These are phyloP conservation scores for Caerostris extrusa DNA, from an alignment of 1,140 invertebrate species.

Conservation along the genomic window DNA sequence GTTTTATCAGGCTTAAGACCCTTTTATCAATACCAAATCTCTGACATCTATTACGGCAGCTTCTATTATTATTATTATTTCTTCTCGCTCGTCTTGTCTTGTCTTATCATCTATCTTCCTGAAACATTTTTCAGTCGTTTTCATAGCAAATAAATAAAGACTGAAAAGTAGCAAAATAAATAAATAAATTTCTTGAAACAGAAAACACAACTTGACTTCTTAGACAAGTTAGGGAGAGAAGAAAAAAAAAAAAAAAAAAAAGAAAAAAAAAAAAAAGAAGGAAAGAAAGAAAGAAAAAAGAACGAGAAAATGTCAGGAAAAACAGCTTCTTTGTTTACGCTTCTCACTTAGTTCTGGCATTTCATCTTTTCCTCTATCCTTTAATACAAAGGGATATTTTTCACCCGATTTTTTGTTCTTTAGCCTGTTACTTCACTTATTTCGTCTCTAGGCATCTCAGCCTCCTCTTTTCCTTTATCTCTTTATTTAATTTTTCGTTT, in stretches of 20 bases:
- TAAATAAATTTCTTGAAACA: conserved; percentile 48
- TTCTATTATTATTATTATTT: not conserved
- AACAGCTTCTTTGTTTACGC: conserved; percentile 73
- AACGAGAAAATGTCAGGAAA: conserved; percentile 37
- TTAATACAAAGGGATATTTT: conserved; percentile 73
- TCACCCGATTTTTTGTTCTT: conserved; percentile 73
- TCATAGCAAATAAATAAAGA: conserved; percentile 61
- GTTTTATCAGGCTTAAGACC: not conserved
- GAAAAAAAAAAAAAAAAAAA: not conserved
- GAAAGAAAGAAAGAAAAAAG: conserved; percentile 6
- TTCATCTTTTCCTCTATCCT: conserved; percentile 72
- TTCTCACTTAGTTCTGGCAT: conserved; percentile 72
- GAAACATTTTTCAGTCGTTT: conserved; percentile 46
- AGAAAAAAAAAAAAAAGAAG: not conserved
- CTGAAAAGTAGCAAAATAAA: conserved; percentile 43
- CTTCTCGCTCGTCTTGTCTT: not conserved
- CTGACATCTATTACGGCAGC: not conserved
- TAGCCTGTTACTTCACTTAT: conserved; percentile 69
- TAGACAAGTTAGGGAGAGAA: not conserved
- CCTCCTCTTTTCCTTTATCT: conserved; percentile 53
- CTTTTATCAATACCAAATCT: not conserved
- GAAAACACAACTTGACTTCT: conserved; percentile 44
- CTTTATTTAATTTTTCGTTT: conserved; percentile 59
- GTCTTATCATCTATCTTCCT: not conserved
- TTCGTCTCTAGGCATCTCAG: conserved; percentile 38